A percentile compares a stretch with the other conserved stretches of the same genome.
These are phyloP conservation scores for Umimayanthus kanabou DNA, from an alignment of 92 coral and sea anemone genomes.

Conservation along the genomic window DNA sequence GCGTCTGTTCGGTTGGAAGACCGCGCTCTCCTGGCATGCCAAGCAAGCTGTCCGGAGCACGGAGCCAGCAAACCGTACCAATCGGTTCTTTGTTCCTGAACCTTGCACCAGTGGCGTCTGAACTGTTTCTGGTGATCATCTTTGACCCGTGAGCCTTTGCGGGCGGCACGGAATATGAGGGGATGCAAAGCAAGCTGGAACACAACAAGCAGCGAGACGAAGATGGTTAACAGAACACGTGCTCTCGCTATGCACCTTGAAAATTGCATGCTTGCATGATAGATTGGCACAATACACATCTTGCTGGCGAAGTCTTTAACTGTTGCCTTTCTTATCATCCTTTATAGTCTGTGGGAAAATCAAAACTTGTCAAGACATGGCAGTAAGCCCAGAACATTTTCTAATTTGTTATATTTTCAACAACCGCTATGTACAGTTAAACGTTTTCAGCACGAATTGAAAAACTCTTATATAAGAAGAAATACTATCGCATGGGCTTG, in stretches of 20 bases:
- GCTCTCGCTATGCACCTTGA: not conserved
- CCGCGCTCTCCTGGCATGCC: not conserved
- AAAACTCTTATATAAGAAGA: no score
- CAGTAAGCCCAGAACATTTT: not conserved
- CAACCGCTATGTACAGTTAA: no score
- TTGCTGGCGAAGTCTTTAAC: not conserved
- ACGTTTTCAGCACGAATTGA: no score
- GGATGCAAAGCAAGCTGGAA: not conserved
- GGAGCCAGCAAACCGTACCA: slow-evolving; percentile 26
- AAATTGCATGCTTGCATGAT: not conserved
- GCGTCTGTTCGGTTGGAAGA: not conserved
- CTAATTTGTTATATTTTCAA: no score
- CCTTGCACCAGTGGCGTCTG: slow-evolving; percentile 19
- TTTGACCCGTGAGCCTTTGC: not conserved
- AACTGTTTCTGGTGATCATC: not conserved
- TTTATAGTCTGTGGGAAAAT: not conserved
- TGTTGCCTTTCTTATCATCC: no score
- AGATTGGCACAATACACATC: not conserved
- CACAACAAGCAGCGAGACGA: not conserved
- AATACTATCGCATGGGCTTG: no score
- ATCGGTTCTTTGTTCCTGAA: slow-evolving; percentile 28
- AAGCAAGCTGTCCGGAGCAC: slow-evolving; percentile 16
- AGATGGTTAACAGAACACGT: not conserved
- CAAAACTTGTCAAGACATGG: no score
- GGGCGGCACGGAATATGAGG: not conserved